These are phyloP conservation scores for Agelastica alni DNA, from an alignment of 2,888 invertebrate genomes.

Conservation along the genomic window DNA sequence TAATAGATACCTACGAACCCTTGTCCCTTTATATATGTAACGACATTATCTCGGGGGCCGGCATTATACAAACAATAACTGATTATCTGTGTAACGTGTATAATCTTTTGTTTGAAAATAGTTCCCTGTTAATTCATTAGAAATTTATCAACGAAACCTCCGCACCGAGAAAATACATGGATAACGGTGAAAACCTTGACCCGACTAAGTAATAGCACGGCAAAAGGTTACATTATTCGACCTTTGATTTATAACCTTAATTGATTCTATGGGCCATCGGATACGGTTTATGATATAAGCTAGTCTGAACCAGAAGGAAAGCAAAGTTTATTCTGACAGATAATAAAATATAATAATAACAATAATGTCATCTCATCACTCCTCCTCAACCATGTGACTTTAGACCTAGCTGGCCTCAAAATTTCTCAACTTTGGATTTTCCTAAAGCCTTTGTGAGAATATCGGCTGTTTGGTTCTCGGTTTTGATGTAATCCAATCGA, in stretches of 20 bases:
- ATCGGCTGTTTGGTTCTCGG: too few species aligned
- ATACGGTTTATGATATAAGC: conserved; percentile 1
- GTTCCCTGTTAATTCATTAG: conserved; percentile 24
- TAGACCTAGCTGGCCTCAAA: too few species aligned
- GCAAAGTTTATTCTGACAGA: too few species aligned
- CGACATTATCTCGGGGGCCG: conserved; percentile 23
- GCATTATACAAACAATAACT: conserved; percentile 23
- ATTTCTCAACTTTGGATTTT: too few species aligned
- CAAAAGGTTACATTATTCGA: conserved; percentile 17
- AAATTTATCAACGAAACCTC: conserved; percentile 15
- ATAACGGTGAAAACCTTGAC: conserved; percentile 17
- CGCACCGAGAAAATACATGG: conserved; percentile 4
- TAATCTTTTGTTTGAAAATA: conserved; percentile 27
- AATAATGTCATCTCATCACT: too few species aligned
- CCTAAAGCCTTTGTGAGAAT: too few species aligned
- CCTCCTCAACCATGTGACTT: too few species aligned
- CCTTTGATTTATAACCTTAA: conserved; percentile 15
- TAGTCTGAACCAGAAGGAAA: too few species aligned
- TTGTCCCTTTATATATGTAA: conserved; percentile 24
- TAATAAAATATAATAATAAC: too few species aligned
- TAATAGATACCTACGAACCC: conserved; percentile 19
- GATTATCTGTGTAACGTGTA: conserved; percentile 23
- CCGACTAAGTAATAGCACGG: conserved; percentile 9
- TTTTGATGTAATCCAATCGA: too few species aligned
- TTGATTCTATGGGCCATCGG: conserved; percentile 11